Evolutionary conservation across 2,888 invertebrate species (phyloP).

Genomic region (Diarsia rubi): DNA sequence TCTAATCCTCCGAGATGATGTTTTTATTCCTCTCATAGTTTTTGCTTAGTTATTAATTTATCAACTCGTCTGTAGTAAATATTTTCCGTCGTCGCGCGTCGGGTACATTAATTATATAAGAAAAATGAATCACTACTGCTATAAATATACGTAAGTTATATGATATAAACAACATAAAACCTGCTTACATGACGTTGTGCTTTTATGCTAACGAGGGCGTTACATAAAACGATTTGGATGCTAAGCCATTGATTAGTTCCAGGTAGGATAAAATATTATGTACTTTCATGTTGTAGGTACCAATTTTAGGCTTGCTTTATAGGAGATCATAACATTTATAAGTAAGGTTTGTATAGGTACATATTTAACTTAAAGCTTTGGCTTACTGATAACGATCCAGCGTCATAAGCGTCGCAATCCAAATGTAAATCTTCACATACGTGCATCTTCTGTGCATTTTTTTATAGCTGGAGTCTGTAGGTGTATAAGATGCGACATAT

Average conservation of each 20-base stretch:
- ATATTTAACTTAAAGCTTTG: slow-evolving; percentile 2
- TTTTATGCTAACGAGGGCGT: slow-evolving; percentile 31
- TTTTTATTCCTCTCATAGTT: slow-evolving; percentile 43
- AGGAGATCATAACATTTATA: slow-evolving; percentile 10
- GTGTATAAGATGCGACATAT: slow-evolving; percentile 18
- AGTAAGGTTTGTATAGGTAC: not conserved
- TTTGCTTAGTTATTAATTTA: slow-evolving; percentile 54
- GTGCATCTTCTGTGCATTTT: slow-evolving; percentile 5
- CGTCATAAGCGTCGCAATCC: slow-evolving; percentile 9
- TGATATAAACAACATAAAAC: slow-evolving; percentile 45
- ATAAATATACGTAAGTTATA: slow-evolving; percentile 31
- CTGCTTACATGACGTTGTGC: slow-evolving; percentile 27
- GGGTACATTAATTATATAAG: slow-evolving; percentile 46
- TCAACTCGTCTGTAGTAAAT: slow-evolving; percentile 39
- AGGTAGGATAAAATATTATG: slow-evolving; percentile 28
- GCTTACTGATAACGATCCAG: slow-evolving; percentile 21
- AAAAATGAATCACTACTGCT: slow-evolving; percentile 53
- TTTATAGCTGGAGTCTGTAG: not conserved
- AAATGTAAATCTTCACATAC: slow-evolving; percentile 22
- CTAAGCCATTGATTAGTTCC: slow-evolving; percentile 35
- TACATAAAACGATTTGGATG: slow-evolving; percentile 40
- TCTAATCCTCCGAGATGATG: slow-evolving; percentile 33
- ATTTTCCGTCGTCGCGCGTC: slow-evolving; percentile 44
- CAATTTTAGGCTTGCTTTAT: not conserved
- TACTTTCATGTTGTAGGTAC: slow-evolving; percentile 1